These are phyloP conservation scores for Lasioglossum calceatum DNA, from an alignment of 2,888 invertebrate genomes.

Conservation along the genomic window DNA sequence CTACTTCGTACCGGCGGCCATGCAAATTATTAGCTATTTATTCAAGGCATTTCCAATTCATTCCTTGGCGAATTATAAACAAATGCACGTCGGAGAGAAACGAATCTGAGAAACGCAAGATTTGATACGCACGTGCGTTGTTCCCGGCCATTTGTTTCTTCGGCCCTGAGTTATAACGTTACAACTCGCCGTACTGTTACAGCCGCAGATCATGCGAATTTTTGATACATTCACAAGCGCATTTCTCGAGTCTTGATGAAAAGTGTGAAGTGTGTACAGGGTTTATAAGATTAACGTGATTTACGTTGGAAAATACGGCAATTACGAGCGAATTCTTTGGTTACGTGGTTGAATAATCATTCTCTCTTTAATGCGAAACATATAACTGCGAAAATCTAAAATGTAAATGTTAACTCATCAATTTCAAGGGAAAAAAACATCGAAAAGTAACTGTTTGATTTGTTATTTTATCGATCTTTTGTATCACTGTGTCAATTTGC, in stretches of 20 bases:
- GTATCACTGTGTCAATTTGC: no score
- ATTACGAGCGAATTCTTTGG: neutral
- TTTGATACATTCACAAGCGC: neutral
- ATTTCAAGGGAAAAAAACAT: no score
- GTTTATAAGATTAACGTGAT: neutral
- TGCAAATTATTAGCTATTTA: neutral
- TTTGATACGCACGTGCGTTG: slow-evolving; percentile 1
- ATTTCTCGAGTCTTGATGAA: neutral
- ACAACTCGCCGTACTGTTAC: neutral
- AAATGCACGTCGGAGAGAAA: neutral
- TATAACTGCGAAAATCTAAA: no score
- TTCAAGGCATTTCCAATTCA: neutral
- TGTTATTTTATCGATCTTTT: no score
- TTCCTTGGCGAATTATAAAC: neutral
- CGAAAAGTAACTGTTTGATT: no score
- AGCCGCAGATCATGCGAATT: neutral
- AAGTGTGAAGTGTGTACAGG: neutral
- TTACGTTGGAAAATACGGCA: neutral
- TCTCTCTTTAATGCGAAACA: no score
- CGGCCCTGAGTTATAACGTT: neutral
- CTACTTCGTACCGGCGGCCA: neutral
- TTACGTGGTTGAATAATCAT: neutral
- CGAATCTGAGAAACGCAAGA: neutral
- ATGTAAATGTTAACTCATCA: no score
- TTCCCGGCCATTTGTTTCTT: neutral